A percentile compares a stretch with the other conserved stretches of the same genome.
phyloP scores from a whole-genome alignment of 2,797 vertebrate species.

The Phoebastria nigripes region DNA sequence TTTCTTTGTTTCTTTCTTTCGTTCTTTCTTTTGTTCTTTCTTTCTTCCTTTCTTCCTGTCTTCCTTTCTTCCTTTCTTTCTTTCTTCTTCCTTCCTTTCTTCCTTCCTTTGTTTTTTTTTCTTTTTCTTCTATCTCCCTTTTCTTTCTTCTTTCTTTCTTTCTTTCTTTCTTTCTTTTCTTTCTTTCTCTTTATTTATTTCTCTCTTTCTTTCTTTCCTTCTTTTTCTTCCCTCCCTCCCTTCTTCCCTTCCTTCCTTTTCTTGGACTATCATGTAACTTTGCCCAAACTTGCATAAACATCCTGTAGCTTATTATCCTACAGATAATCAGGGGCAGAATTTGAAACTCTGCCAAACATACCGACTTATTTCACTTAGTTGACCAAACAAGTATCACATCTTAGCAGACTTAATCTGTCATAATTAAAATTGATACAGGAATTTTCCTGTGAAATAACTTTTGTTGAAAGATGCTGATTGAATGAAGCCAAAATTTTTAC shows the following conservation, averaged over 20 bases:
- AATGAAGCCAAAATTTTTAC: conserved; percentile 10
- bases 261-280: not conserved
- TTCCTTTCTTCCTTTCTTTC: too few relatives aligned
- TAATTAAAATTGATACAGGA: conserved; percentile 4
- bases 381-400: not conserved
- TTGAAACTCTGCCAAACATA: not conserved
- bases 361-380: not conserved
- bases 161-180: not conserved
- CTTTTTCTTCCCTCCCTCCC: not conserved
- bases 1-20: too few relatives aligned
- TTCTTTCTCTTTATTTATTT: not conserved
- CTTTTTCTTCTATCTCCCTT: too few relatives aligned
- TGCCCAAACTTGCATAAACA: not conserved
- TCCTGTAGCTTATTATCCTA: not conserved
- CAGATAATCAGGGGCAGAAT: not conserved
- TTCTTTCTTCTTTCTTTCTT: too few relatives aligned
- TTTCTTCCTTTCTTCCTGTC: accelerated
- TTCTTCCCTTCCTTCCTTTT: not conserved
- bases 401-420: not conserved
- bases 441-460: not conserved
- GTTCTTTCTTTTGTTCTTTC: too few relatives aligned
- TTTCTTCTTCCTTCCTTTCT: too few relatives aligned
- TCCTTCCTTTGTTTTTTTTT: too few relatives aligned
- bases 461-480: not conserved
- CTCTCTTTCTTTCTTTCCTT: accelerated